Conservation (phyloP, 2,797 vertebrate genomes). For the Propithecus deckenii region DNA sequence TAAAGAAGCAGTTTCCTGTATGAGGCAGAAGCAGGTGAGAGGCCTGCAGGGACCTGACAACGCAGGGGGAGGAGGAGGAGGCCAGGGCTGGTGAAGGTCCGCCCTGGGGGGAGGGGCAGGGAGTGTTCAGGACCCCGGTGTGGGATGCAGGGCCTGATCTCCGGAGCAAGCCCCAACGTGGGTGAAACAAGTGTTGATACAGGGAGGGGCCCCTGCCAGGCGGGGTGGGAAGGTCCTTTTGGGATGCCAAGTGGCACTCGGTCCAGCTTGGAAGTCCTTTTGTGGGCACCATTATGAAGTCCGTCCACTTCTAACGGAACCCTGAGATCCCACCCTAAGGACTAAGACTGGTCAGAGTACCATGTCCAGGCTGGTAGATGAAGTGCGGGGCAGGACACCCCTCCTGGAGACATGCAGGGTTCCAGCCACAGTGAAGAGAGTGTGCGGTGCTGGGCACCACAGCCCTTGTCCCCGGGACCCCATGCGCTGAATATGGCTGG, state of each 20-base stretch:
- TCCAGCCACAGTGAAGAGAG: background rate
- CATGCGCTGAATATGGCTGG: no score
- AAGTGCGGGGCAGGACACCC: no score
- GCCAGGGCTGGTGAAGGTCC: background rate
- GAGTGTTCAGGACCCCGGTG: background rate
- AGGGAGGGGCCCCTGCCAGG: background rate
- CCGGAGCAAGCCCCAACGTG: background rate
- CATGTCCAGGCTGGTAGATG: background rate
- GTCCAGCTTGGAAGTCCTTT: background rate
- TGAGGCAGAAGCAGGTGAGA: background rate
- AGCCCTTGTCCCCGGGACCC: background rate
- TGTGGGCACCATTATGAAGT: background rate
- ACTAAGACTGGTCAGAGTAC: background rate
- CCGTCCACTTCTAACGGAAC: background rate
- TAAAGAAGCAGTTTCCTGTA: background rate
- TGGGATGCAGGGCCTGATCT: background rate
- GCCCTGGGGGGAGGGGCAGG: no score
- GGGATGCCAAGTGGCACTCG: background rate
- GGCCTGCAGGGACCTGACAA: background rate
- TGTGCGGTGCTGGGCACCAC: background rate
- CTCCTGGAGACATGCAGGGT: background rate
- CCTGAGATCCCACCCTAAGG: background rate
- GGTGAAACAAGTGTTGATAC: background rate
- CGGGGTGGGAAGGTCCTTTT: background rate
- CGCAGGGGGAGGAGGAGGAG: background rate